phyloP scores from a whole-genome alignment of 2,797 vertebrate genomes.

The Cuculus canorus region DNA sequence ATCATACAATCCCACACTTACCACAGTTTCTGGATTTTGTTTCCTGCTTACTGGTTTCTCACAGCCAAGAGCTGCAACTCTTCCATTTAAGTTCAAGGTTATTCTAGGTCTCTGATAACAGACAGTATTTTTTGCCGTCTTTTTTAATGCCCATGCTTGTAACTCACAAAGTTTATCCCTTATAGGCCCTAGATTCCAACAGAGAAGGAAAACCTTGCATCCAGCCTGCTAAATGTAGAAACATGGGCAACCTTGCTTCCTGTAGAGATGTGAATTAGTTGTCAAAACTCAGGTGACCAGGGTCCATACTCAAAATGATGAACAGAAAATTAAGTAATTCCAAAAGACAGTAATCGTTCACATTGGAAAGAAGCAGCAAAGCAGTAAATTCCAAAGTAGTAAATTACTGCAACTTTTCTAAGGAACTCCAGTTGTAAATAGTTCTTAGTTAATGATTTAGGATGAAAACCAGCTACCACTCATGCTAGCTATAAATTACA shows the following conservation, averaged over 20 bases:
- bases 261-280: background rate
- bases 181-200: background rate
- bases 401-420: background rate
- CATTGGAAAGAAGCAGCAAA: no score
- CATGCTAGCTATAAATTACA: background rate
- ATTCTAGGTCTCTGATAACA: background rate
- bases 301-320: background rate
- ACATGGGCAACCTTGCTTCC: background rate
- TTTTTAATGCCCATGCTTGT: background rate
- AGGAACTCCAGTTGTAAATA: background rate
- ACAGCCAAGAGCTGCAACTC: background rate
- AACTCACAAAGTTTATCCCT: background rate
- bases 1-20: background rate
- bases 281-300: background rate
- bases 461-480: background rate
- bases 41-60: background rate
- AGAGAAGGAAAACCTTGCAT: background rate
- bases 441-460: background rate
- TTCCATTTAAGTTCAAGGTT: background rate
- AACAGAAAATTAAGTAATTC: background rate
- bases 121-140: background rate
- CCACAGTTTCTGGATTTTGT: background rate
- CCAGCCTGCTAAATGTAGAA: background rate
- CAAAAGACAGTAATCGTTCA: no score
- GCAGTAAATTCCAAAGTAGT: no score